Percentiles rank a stretch among this genome's conserved stretches.
phyloP scores from a whole-genome alignment of 1,140 invertebrate genomes.

The Hypsibius dujardini region DNA sequence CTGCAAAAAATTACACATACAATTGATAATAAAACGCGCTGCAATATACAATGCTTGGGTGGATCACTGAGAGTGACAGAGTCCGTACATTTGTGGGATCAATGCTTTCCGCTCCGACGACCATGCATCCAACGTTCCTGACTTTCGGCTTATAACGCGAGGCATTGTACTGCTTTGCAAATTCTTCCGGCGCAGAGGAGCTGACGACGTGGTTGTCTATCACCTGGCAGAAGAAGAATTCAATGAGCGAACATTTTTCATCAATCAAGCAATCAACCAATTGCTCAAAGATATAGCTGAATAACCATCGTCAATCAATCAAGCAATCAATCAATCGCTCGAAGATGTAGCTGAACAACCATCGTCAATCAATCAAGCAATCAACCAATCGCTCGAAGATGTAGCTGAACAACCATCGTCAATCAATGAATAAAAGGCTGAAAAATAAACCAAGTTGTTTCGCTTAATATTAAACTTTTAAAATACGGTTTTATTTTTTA shows the following conservation, averaged over 20 bases:
- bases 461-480: no score
- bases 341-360: no score
- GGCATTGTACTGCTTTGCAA: slow-evolving; percentile 35
- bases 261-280: no score
- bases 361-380: no score
- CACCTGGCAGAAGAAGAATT: slow-evolving; percentile 41
- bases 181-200: slow-evolving; percentile 67
- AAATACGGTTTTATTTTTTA: no score
- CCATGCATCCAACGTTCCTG: slow-evolving; percentile 43
- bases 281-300: no score
- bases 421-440: slow-evolving; percentile 16
- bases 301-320: no score
- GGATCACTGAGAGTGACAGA: not conserved
- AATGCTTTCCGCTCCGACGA: slow-evolving; percentile 71
- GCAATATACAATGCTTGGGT: not conserved
- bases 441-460: slow-evolving; percentile 18
- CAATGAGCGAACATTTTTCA: no score
- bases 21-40: not conserved
- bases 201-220: slow-evolving; percentile 87
- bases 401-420: no score
- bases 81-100: slow-evolving; percentile 43
- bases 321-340: no score
- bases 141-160: slow-evolving; percentile 27
- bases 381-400: no score
- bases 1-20: slow-evolving; percentile 29